Evolutionary conservation across 2,113 vertebrate genomes (phyloP).

Genomic region (Callorhinus ursinus): DNA sequence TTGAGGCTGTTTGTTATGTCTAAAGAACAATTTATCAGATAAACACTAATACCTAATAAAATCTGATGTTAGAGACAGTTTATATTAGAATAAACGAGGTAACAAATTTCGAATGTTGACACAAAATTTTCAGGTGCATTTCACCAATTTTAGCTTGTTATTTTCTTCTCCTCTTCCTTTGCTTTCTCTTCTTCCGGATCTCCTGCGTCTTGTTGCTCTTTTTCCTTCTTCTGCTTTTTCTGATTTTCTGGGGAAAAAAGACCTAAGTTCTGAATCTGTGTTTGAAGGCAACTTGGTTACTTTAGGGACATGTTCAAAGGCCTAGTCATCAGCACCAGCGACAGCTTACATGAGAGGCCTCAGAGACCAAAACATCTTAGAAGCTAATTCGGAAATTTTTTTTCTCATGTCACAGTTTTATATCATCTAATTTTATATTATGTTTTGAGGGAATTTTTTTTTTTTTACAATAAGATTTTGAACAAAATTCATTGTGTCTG

Average conservation of each 20-base stretch:
- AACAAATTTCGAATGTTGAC: not conserved
- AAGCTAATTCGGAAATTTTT: not conserved
- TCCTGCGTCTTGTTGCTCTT: not conserved
- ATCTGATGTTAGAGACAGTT: not conserved
- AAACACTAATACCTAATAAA: not conserved
- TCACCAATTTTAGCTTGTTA: not conserved
- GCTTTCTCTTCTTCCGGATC: not conserved
- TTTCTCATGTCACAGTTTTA: not conserved
- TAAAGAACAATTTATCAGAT: not conserved
- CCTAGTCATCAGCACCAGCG: not conserved
- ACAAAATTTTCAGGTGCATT: not conserved
- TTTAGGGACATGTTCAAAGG: not conserved
- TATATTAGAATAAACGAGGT: not conserved
- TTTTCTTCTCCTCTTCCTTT: not conserved
- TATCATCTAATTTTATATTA: not conserved
- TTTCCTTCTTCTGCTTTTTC: not conserved
- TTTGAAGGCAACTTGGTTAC: not conserved
- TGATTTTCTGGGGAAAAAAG: not conserved
- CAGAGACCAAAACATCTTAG: not conserved
- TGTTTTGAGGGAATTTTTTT: not conserved
- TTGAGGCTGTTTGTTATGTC: not conserved
- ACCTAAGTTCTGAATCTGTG: not conserved
- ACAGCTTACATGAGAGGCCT: not conserved
- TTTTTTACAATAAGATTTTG: not conserved
- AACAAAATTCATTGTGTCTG: not conserved